A percentile compares a stretch with the other conserved stretches of the same genome.
phyloP scores from a whole-genome alignment of 2,888 invertebrate species.

The Rotaria magnacalcarata region DNA sequence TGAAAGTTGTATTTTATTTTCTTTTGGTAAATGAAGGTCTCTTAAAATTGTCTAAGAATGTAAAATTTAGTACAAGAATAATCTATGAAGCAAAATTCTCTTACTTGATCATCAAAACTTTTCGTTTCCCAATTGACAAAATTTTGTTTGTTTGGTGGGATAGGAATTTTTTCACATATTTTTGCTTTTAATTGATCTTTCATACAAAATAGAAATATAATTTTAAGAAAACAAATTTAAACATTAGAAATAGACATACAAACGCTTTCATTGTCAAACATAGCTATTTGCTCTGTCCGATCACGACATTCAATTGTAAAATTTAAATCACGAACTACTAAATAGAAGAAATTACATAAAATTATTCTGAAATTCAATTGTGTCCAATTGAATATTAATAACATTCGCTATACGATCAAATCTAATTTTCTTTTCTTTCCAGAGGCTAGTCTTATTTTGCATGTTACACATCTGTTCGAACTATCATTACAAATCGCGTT shows the following conservation, averaged over 20 bases:
- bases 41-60: neutral
- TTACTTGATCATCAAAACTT: neutral
- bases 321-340: neutral
- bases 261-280: neutral
- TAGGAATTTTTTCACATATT: neutral
- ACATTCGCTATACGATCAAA: too few species aligned
- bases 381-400: too few species aligned
- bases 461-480: too few species aligned
- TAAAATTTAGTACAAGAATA: too few species aligned
- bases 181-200: neutral
- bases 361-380: too few species aligned
- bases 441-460: too few species aligned
- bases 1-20: neutral
- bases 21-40: neutral
- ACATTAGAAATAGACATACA: neutral
- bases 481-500: too few species aligned
- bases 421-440: too few species aligned
- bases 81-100: too few species aligned
- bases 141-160: neutral
- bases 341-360: neutral
- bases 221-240: too few species aligned
- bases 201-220: neutral
- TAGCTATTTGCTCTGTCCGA: neutral
- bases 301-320: neutral
- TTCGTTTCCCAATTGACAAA: conserved; percentile 12